Conservation (phyloP, 2,888 invertebrate species). For the Rhorus exstirpatorius region DNA sequence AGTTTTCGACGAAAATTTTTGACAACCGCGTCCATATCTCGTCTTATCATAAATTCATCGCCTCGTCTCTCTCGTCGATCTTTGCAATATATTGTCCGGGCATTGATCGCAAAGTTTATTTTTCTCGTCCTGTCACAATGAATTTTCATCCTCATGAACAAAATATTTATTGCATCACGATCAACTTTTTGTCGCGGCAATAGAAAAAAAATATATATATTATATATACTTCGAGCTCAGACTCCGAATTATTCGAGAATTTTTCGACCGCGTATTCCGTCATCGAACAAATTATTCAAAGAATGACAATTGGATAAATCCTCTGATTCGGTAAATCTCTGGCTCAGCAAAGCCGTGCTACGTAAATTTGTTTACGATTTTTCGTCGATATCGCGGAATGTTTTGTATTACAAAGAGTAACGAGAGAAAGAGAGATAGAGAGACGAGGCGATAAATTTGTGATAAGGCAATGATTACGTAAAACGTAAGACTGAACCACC, state of each 20-base stretch:
- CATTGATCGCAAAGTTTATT: no score
- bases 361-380: conserved; percentile 24
- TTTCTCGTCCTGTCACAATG: no score
- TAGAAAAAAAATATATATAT: no score
- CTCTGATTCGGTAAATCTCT: background rate
- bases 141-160: no score
- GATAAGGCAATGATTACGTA: conserved; percentile 58
- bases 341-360: conserved; percentile 20
- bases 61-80: background rate
- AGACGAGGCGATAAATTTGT: conserved; percentile 45
- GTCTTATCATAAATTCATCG: conserved; percentile 55
- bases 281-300: background rate
- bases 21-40: no score
- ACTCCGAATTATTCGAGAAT: background rate
- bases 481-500: conserved; percentile 46
- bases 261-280: background rate
- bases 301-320: background rate
- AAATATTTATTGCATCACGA: no score
- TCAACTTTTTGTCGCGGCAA: no score
- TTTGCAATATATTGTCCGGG: conserved; percentile 7
- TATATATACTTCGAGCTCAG: no score
- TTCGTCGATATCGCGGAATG: conserved; percentile 9
- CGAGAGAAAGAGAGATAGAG: no score
- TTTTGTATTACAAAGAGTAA: conserved; percentile 16
- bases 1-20: no score